Evolutionary conservation across 2,888 invertebrate genomes (phyloP).

Genomic region (Machimus rusticus): DNA sequence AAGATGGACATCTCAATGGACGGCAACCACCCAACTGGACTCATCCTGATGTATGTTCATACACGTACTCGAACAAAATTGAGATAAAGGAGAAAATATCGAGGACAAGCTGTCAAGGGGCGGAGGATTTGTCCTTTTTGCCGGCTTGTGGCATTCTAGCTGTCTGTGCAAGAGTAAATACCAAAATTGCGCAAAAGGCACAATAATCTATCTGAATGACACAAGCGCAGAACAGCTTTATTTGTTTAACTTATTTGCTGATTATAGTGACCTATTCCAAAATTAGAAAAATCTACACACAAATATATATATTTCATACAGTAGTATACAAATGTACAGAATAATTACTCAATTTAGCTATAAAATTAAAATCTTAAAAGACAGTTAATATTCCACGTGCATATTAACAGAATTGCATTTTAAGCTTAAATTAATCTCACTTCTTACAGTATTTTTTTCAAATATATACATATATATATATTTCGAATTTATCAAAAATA

Average conservation of each 20-base stretch:
- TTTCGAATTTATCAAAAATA: too few relatives aligned
- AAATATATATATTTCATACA: neutral
- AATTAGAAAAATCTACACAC: neutral
- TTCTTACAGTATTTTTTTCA: too few relatives aligned
- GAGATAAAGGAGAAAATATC: constrained; percentile 33
- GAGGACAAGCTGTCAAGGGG: constrained; percentile 22
- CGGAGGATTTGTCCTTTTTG: neutral
- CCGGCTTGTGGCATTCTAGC: neutral
- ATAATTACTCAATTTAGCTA: too few relatives aligned
- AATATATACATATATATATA: too few relatives aligned
- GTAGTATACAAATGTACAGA: neutral
- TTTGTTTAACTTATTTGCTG: neutral
- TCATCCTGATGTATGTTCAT: constrained; percentile 16
- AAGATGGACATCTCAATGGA: constrained; percentile 26
- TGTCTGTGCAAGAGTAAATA: neutral
- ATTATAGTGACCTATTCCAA: neutral
- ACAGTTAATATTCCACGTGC: too few relatives aligned
- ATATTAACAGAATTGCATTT: too few relatives aligned
- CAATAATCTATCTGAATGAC: neutral
- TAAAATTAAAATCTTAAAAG: too few relatives aligned
- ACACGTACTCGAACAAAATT: constrained; percentile 19
- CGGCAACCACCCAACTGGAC: neutral
- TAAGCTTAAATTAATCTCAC: too few relatives aligned
- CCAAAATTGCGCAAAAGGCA: neutral
- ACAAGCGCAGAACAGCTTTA: neutral